Conservation (phyloP, 2,113 vertebrate species). For the Falco punctatus region DNA sequence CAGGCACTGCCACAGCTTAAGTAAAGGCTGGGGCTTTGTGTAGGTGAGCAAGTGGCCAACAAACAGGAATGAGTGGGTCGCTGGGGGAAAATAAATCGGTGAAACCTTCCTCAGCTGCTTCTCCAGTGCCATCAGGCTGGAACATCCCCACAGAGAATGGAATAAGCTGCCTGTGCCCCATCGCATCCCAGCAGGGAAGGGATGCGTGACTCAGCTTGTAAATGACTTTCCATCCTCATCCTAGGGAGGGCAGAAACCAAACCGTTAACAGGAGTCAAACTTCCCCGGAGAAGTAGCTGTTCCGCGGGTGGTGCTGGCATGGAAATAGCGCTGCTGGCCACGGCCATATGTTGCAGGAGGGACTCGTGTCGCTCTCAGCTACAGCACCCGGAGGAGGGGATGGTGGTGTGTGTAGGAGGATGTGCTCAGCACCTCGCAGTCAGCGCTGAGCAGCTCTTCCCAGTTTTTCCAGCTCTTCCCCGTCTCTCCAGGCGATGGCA, state of each 20-base stretch:
- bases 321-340: not conserved
- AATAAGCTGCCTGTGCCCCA: not conserved
- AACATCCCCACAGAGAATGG: not conserved
- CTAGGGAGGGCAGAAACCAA: not conserved
- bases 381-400: not conserved
- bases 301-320: not conserved
- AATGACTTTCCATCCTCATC: not conserved
- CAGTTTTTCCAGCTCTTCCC: not conserved
- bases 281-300: not conserved
- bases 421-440: not conserved
- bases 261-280: not conserved
- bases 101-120: not conserved
- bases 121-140: not conserved
- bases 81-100: not conserved
- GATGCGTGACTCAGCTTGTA: not conserved
- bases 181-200: not conserved
- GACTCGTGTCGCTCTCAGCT: not conserved
- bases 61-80: not conserved
- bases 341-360: not conserved
- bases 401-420: not conserved
- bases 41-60: not conserved
- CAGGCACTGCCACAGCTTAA: not conserved
- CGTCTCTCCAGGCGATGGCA: not conserved
- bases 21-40: too few relatives aligned
- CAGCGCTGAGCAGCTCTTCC: not conserved